A percentile compares a stretch with the other conserved stretches of the same genome.
phyloP scores from a whole-genome alignment of 1,140 invertebrate genomes.

The Pseudoatta argentina region DNA sequence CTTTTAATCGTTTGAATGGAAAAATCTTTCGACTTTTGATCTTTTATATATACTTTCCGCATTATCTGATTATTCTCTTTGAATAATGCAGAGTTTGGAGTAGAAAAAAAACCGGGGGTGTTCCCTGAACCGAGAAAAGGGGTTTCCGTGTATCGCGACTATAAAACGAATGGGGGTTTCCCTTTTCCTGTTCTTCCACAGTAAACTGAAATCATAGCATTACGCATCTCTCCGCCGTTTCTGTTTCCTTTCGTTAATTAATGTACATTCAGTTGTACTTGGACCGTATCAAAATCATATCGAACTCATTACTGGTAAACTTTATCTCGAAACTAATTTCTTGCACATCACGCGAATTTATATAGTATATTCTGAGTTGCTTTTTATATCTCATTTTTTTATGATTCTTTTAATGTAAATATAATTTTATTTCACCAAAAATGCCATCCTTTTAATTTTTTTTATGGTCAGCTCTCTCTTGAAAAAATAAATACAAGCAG shows the following conservation, averaged over 20 bases:
- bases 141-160: constrained; percentile 52
- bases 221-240: not conserved
- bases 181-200: constrained; percentile 61
- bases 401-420: not conserved
- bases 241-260: constrained; percentile 58
- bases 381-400: not conserved
- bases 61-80: constrained; percentile 1
- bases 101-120: constrained; percentile 9
- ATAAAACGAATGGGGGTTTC: constrained; percentile 58
- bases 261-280: constrained; percentile 31
- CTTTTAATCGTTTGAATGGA: not conserved
- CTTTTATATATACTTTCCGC: not conserved
- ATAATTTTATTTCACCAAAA: not conserved
- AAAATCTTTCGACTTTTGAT: not conserved
- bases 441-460: not conserved
- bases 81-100: not conserved
- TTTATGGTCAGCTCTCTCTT: not conserved
- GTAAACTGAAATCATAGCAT: constrained; percentile 48
- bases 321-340: constrained; percentile 15
- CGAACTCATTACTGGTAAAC: constrained; percentile 5
- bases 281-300: constrained; percentile 42
- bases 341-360: not conserved
- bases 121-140: constrained; percentile 56
- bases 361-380: not conserved
- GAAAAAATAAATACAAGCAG: not conserved